Evolutionary conservation across 2,797 vertebrate species (phyloP), one percentile per base, ranked within the genome.

Genomic region (Lutjanus argentimaculatus): DNA sequence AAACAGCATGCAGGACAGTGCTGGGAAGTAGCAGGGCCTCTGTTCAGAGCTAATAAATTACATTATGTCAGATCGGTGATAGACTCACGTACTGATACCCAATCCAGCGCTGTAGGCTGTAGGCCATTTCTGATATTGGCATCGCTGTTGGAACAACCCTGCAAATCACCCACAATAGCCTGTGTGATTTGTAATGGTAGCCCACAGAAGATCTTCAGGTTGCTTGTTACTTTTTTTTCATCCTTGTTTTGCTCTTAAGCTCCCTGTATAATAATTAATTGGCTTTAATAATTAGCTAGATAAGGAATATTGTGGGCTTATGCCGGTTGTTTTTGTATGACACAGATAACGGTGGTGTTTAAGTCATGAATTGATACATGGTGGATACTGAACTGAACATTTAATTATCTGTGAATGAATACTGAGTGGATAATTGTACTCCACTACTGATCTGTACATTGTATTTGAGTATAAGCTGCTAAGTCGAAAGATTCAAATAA

Each of bases 281-380:
- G 87, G 56, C 65, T 83, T 63, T 68, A 84, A 63, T 85, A 81
- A 88, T 87, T 82, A 85, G 46, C 51, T 4, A 75, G 86, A 88
- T 90, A 88, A 83, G 82, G 51, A 74, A 12, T 22, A 76, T 51
- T 0, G 49, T 12, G 51, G 67, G 69, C 69, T 67, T n/a, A 62
- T 61, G 72, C 11, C 5, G 58, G 59, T 67, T 77, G 59, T 75
- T 67, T 83, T 42, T 55, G 43, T 72, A 43, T 67, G 42, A 67
- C 25, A 75, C 7, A 74, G 86, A 87, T 88, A 85, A 88, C 59
- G 68, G 67, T n/a, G 67, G 42, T 72, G 57, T 79, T 62, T 82
- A 59, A 83, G 80, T 51, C 75, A 72, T 79, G 74, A 19, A n/a
- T 45, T 77, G 78, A 88, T 79, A 75, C 71, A 69, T 21, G 48